Base-by-base conservation (phyloP, 2,113 vertebrate genomes). In the Ceratotherium simum region DNA sequence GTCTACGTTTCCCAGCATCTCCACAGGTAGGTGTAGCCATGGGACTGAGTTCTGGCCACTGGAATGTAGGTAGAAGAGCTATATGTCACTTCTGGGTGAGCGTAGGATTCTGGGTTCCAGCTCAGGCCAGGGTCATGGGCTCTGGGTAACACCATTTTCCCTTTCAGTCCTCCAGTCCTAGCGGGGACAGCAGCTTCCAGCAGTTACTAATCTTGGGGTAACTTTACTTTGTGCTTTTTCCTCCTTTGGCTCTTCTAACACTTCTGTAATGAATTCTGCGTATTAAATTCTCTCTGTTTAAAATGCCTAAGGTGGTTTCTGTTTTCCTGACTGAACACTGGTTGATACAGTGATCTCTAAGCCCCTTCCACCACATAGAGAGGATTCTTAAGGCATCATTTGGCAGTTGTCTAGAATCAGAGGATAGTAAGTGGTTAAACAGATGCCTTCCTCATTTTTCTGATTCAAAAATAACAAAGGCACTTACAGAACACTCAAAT, bases 391-490 rank as follows among this genome's bases (percentile, higher is more conserved):
- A 7, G 20, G 14, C 25, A 36, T 86, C 20, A 0, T 23, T 21
- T 33, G 31, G 21, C 78, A 72, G 21, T 33, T 94, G 73, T 81
- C 87, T 48, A 67, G 73, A 76, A 76, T 56, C 48, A 90, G 48
- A 96, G 46, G 29, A 31, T 48, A 56, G 46, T 56, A 51, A 70
- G 21, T 23, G 6, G 4, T 39, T 78, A 76, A 29, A 69, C n/a
- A 73, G 56, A 79, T 6, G 42, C 54, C 56, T 82, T 80, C 29
- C 17, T 86, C 20, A 8, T 69, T 79, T 93, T 82, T 88, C 65
- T 75, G 80, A 70, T 46, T 81, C 25, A 80, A 54, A 92, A 96
- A 76, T 80, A 94, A 91, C 67, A 56, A 51, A 69, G 27, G 31
- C 8, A 69, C 51, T 54, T 60, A 85, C 1, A 27, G 94, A 86